phyloP scores from a whole-genome alignment of 2,888 invertebrate genomes.

The Helleia helle region DNA sequence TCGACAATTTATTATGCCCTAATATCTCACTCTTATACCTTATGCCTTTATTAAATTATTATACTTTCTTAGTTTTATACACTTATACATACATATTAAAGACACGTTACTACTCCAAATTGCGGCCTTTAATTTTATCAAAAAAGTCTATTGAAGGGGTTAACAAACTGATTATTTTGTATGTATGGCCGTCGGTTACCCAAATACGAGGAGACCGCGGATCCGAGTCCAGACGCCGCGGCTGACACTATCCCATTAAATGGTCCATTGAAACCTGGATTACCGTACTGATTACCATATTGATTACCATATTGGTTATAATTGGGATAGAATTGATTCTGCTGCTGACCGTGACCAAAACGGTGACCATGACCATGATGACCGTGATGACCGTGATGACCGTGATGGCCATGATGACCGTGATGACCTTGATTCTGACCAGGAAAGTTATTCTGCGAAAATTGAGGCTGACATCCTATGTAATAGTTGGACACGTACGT shows the following conservation, averaged over 20 bases:
- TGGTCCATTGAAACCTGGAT: conserved; percentile 32
- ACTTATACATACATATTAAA: no score
- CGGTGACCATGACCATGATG: conserved; percentile 24
- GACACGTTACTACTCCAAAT: not conserved
- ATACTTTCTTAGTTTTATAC: no score
- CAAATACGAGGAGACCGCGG: conserved; percentile 61
- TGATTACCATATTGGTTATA: conserved; percentile 16
- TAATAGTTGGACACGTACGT: conserved; percentile 38
- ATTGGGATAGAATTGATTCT: conserved; percentile 10
- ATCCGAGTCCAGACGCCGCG: conserved; percentile 68
- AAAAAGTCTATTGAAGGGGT: conserved; percentile 51
- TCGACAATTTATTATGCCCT: no score
- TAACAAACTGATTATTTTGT: conserved; percentile 44
- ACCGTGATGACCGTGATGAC: conserved; percentile 22
- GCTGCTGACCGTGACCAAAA: conserved; percentile 24
- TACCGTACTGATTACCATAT: conserved; percentile 12
- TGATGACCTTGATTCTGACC: conserved; percentile 15
- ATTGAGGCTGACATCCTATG: not conserved
- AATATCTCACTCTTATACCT: no score
- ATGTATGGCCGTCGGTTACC: conserved; percentile 45
- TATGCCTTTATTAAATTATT: no score
- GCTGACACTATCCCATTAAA: conserved; percentile 47
- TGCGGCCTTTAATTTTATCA: conserved; percentile 24
- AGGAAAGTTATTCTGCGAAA: not conserved
- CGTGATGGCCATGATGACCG: conserved; percentile 27